Percentiles rank a stretch among this genome's conserved stretches.
Conservation (phyloP, 2,113 vertebrate genomes). For the Microtus ochrogaster region DNA sequence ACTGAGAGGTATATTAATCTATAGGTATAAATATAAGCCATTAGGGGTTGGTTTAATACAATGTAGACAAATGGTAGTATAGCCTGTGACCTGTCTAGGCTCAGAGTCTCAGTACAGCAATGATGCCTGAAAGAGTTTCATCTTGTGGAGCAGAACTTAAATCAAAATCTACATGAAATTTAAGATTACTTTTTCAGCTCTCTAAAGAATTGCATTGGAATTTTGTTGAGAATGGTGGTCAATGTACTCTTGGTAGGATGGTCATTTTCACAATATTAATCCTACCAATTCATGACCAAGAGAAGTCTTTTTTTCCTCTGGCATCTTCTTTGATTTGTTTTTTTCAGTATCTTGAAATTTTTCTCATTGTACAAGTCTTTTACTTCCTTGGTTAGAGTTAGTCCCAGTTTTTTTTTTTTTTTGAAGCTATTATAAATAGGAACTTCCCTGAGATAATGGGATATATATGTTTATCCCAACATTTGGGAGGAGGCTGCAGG, state of each 20-base stretch:
- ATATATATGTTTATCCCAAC: not conserved
- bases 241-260: not conserved
- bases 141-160: not conserved
- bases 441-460: no score
- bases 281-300: not conserved
- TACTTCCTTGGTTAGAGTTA: not conserved
- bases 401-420: not conserved
- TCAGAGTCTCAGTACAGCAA: not conserved
- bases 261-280: not conserved
- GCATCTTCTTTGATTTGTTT: not conserved
- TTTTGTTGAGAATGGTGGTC: not conserved
- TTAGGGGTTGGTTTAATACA: not conserved
- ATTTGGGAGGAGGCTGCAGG: not conserved
- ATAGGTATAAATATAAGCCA: not conserved
- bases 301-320: not conserved
- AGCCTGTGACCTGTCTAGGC: not conserved
- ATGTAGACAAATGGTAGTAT: not conserved
- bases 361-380: not conserved
- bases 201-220: not conserved
- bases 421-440: not conserved
- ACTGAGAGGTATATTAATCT: not conserved
- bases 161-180: not conserved
- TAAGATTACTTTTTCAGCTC: not conserved
- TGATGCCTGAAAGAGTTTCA: no score
- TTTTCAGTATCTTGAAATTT: not conserved